phyloP scores from a whole-genome alignment of 2,797 vertebrate species.

The Carapus acus region DNA sequence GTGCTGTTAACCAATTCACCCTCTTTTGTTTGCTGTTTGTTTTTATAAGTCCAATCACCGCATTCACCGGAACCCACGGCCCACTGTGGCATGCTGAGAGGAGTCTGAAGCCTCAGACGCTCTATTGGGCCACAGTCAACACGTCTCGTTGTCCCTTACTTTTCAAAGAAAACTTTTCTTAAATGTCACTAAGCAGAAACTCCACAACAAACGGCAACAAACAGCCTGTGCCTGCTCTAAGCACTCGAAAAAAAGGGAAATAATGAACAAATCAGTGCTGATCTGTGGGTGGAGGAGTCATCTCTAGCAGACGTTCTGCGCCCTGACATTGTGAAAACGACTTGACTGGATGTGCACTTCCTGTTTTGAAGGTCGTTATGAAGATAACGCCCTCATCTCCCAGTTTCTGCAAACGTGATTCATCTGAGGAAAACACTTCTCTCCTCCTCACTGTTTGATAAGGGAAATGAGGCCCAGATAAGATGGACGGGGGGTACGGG shows the following conservation, averaged over 20 bases:
- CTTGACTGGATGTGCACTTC: conserved; percentile 6
- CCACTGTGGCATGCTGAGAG: conserved; percentile 28
- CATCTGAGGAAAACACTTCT: conserved; percentile 12
- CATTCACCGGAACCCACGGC: conserved; percentile 55
- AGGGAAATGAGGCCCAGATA: neutral
- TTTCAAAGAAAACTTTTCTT: no score
- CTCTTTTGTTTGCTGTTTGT: conserved; percentile 62
- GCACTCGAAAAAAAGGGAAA: conserved; percentile 8
- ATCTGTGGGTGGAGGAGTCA: no score
- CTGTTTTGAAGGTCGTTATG: conserved; percentile 23
- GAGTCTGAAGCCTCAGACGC: conserved; percentile 18
- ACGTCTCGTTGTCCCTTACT: no score
- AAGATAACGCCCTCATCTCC: neutral
- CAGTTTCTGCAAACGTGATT: neutral
- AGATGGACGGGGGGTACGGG: no score
- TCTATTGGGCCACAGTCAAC: conserved; percentile 5
- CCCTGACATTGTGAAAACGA: neutral
- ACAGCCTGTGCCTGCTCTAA: no score
- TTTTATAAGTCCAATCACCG: conserved; percentile 53
- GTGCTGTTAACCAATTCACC: conserved; percentile 45
- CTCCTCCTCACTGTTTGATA: neutral
- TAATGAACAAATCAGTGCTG: neutral
- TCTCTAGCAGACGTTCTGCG: conserved; percentile 11
- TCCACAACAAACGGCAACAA: no score
- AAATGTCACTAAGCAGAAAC: no score